These are phyloP conservation scores for Xerus rutilus DNA, from an alignment of 2,797 vertebrate species.

Conservation along the genomic window DNA sequence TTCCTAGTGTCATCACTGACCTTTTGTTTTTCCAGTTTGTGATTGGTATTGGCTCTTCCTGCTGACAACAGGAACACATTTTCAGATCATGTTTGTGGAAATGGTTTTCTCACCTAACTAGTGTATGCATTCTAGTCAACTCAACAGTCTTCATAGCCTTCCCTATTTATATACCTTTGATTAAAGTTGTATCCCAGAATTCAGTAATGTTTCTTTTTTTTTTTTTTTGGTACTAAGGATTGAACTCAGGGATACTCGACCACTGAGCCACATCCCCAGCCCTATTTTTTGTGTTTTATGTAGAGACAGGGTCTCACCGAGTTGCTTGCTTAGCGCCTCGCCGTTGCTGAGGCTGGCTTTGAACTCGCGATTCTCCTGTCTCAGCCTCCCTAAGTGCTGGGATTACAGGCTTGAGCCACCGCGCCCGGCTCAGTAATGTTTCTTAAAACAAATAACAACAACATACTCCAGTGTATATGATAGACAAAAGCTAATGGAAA, in stretches of 20 bases:
- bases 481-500: conserved; percentile 31
- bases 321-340: too few species aligned
- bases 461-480: not conserved
- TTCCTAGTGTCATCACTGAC: not conserved
- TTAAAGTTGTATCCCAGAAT: conserved; percentile 32
- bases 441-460: conserved; percentile 5
- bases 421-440: too few species aligned
- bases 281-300: too few species aligned
- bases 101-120: not conserved
- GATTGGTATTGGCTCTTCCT: not conserved
- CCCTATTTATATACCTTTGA: not conserved
- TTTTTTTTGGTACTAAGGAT: too few species aligned
- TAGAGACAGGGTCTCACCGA: too few species aligned
- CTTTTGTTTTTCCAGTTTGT: not conserved
- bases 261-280: too few species aligned
- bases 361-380: too few species aligned
- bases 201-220: not conserved
- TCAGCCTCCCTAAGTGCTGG: too few species aligned
- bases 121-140: not conserved
- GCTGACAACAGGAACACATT: not conserved
- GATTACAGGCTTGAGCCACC: too few species aligned
- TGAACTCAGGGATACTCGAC: too few species aligned
- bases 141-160: not conserved
- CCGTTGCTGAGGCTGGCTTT: too few species aligned
- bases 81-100: conserved; percentile 19